Base-by-base conservation (phyloP, 2,113 vertebrate genomes). In the Rhegmatorhina hoffmannsi region DNA sequence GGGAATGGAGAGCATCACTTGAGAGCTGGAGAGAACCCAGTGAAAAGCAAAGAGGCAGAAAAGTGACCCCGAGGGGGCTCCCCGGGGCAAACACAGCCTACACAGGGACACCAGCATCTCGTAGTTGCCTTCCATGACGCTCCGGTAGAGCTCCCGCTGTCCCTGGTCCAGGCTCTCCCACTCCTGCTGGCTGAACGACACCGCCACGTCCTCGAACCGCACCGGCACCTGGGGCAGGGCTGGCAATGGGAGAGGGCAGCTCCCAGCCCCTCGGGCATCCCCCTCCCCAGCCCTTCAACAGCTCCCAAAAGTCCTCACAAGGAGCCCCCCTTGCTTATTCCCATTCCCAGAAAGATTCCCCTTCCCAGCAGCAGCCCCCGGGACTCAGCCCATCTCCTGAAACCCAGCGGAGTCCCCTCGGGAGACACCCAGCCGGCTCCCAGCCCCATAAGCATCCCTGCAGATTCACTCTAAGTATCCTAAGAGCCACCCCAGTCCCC, bases 101-200 rank as follows among this genome's bases (percentile, higher is more conserved):
- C 98, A 98, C 84, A 97, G 93, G 36, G 98, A 97, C 74, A 97
- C 94, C 92, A 98, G 93, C 1, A 86, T 97, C 83, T 98, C 96
- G 1, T 97, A 97, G 95, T 96, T 98, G 93, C 92, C 92, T 73
- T 97, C 89, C 98, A 97, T 97, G 82, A 98, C 95, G 3, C 87
- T 92, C 81, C 86, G 95, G 96, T 97, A 97, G 28, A 96, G 94
- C 26, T 98, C 97, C 78, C 59, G 96, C 95, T 98, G 97, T 86
- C 83, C 92, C 4, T 95, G 91, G 15, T 97, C 97, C 96, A 97
- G 95, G 34, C 63, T 84, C 1, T 82, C 96, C 97, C 97, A 97
- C 88, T 98, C 97, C 85, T 91, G 81, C 92, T 58, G 66, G 10
- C 96, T 97, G 92, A 98, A 97, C 63, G 7, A 87, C 75, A 98